Evolutionary conservation across 1,140 invertebrate species (phyloP).

Genomic region (Drosophila punjabiensis): DNA sequence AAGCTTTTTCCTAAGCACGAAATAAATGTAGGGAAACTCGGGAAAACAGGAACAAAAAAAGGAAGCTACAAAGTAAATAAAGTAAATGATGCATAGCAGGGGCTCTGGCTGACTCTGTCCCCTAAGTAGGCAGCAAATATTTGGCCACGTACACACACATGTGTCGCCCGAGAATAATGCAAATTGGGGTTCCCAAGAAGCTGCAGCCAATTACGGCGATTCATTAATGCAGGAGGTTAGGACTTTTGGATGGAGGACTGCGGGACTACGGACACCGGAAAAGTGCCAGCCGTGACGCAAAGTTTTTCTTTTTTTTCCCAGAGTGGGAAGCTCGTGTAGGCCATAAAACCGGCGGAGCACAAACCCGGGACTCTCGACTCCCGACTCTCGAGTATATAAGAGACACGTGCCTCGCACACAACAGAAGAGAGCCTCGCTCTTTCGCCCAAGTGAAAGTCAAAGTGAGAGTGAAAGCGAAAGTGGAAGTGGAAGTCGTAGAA

Average conservation of each 20-base stretch:
- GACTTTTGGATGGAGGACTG: not conserved
- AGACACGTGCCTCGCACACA: slow-evolving; percentile 41
- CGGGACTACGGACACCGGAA: slow-evolving; percentile 8
- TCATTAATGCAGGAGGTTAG: slow-evolving; percentile 33
- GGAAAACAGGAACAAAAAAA: not conserved
- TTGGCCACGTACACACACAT: slow-evolving; percentile 42
- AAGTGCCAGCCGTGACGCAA: slow-evolving; percentile 38
- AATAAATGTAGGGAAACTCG: slow-evolving; percentile 3
- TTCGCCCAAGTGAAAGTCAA: slow-evolving; percentile 27
- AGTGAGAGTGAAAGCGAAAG: slow-evolving; percentile 39
- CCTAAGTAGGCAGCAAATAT: slow-evolving; percentile 57
- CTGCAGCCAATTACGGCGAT: slow-evolving; percentile 66
- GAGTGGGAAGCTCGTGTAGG: slow-evolving; percentile 66
- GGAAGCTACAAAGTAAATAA: slow-evolving; percentile 26
- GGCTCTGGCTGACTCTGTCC: not conserved
- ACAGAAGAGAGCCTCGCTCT: slow-evolving; percentile 25
- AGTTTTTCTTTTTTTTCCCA: not conserved
- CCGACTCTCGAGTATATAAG: slow-evolving; percentile 33
- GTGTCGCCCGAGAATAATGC: slow-evolving; percentile 56
- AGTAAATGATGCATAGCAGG: slow-evolving; percentile 12
- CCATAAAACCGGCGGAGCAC: slow-evolving; percentile 63
- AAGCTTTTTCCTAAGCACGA: slow-evolving; percentile 20
- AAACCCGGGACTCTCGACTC: slow-evolving; percentile 17
- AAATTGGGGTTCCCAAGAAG: slow-evolving; percentile 47
- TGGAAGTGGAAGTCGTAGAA: slow-evolving; percentile 24